These are phyloP conservation scores for Aleiodes leptofemur DNA, from an alignment of 2,888 invertebrate genomes.

Conservation along the genomic window DNA sequence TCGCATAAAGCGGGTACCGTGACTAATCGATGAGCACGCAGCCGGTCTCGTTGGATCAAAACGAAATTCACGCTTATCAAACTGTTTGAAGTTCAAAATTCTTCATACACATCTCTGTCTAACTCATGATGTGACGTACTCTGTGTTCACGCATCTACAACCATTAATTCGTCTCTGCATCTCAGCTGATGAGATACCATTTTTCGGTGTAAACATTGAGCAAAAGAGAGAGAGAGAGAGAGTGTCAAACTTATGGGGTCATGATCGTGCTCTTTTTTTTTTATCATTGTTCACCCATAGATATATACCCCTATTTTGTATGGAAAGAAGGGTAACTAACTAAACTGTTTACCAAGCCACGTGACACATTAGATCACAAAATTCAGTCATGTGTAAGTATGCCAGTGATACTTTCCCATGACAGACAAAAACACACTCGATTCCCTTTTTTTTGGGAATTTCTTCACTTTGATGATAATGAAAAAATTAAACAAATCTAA, in stretches of 20 bases:
- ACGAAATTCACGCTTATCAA: constrained; percentile 59
- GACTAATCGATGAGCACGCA: constrained; percentile 74
- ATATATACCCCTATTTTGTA: constrained; percentile 12
- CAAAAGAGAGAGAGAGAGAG: too few species aligned
- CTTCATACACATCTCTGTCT: neutral
- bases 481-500: constrained; percentile 6
- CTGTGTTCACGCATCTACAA: neutral
- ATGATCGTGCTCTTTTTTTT: constrained; percentile 27
- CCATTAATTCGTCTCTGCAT: constrained; percentile 4
- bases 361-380: constrained; percentile 56
- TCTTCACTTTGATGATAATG: neutral
- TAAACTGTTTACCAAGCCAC: constrained; percentile 68
- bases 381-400: constrained; percentile 33
- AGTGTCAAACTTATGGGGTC: constrained; percentile 3
- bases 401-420: constrained; percentile 20
- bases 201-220: constrained; percentile 29
- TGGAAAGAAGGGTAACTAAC: constrained; percentile 24
- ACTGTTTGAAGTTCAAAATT: constrained; percentile 13
- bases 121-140: neutral
- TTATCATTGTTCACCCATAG: constrained; percentile 2
- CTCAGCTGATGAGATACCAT: constrained; percentile 40
- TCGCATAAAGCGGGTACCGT: constrained; percentile 69
- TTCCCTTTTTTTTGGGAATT: neutral
- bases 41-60: constrained; percentile 66
- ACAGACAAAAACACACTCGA: neutral